A percentile compares a stretch with the other conserved stretches of the same genome.
Conservation (phyloP, 1,140 invertebrate genomes). For the Diachasmimorpha longicaudata region DNA sequence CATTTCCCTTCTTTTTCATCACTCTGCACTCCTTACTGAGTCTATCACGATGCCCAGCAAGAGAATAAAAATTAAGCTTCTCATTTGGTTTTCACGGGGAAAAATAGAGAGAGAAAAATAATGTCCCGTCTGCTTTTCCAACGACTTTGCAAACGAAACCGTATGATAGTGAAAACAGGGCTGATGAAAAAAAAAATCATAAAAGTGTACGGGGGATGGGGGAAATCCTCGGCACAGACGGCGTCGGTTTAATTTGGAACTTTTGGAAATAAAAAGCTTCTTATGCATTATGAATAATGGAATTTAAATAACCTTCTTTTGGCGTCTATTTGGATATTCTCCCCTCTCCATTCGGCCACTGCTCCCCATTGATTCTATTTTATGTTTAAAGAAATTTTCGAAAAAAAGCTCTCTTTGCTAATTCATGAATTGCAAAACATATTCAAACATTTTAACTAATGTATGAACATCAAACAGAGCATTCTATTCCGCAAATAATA, state of each 20-base stretch:
- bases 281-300: constrained; percentile 56
- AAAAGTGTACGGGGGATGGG: neutral
- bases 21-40: neutral
- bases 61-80: constrained; percentile 15
- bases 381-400: no score
- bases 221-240: constrained; percentile 35
- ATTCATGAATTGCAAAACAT: no score
- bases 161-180: constrained; percentile 11
- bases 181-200: neutral
- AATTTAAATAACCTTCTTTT: constrained; percentile 49
- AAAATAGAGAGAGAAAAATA: constrained; percentile 15
- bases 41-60: neutral
- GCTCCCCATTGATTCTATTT: neutral
- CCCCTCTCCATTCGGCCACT: neutral
- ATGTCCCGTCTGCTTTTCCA: neutral
- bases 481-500: no score
- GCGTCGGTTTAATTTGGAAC: constrained; percentile 47
- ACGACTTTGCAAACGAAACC: constrained; percentile 9
- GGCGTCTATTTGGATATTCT: constrained; percentile 18
- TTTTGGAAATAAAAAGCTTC: constrained; percentile 35
- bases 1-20: neutral
- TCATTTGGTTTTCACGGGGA: constrained; percentile 10
- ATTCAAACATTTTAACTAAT: no score
- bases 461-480: no score
- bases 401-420: no score